A percentile compares a stretch with the other conserved stretches of the same genome.
Evolutionary conservation across 2,797 vertebrate genomes (phyloP).

Genomic region (Capromys pilorides): DNA sequence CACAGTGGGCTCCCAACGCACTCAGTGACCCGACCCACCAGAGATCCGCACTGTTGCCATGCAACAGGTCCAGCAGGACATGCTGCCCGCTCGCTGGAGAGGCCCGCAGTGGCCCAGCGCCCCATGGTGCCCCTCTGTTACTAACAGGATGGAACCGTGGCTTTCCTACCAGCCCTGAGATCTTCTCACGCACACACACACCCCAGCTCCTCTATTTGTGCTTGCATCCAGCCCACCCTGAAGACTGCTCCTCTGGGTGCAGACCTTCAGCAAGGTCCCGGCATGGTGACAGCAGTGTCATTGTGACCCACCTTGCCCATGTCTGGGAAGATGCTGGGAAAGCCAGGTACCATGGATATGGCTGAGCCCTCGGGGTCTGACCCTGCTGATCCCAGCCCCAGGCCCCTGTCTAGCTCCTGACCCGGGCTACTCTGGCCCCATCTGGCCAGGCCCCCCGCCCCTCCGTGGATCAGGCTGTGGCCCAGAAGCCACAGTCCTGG

Average conservation of each 20-base stretch:
- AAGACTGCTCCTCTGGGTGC: too few species aligned
- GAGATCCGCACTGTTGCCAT: fast-evolving
- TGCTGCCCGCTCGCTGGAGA: fast-evolving
- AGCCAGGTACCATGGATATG: fast-evolving
- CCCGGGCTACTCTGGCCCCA: too few species aligned
- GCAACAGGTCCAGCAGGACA: neutral
- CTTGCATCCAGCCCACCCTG: too few species aligned
- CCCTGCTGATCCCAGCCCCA: fast-evolving
- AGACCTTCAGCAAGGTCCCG: too few species aligned
- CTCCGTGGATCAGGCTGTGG: fast-evolving
- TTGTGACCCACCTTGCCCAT: fast-evolving
- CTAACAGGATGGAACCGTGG: too few species aligned
- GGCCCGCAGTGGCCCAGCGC: too few species aligned
- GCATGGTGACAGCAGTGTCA: fast-evolving
- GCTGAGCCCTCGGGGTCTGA: neutral
- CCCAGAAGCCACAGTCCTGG: neutral
- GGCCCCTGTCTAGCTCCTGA: neutral
- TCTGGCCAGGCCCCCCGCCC: neutral
- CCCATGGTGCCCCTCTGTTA: neutral
- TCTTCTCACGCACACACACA: too few species aligned
- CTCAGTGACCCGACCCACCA: neutral
- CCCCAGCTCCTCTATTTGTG: too few species aligned
- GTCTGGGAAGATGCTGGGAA: fast-evolving
- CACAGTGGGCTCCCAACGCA: too few species aligned
- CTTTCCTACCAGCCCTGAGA: too few species aligned